These are phyloP conservation scores for Nematostella vectensis DNA, from an alignment of 92 coral and sea anemone species.

Conservation along the genomic window DNA sequence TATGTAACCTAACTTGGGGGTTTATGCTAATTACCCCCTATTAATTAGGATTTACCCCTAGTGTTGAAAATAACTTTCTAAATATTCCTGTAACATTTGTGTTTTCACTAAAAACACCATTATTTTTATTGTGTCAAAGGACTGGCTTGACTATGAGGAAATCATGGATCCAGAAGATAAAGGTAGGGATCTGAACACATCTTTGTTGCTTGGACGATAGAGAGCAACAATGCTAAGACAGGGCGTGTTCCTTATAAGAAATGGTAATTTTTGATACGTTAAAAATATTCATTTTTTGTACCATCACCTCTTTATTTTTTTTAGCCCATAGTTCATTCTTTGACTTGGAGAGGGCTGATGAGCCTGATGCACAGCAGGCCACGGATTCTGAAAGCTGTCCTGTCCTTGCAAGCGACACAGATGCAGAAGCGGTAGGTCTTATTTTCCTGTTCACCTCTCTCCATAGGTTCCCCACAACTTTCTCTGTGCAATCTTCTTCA, in stretches of 20 bases:
- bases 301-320: neutral
- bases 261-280: no score
- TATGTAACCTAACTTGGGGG: no score
- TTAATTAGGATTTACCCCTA: no score
- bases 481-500: no score
- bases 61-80: no score
- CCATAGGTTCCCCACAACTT: no score
- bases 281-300: no score
- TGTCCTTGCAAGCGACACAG: constrained; percentile 59
- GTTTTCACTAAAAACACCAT: no score
- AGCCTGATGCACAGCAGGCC: constrained; percentile 21
- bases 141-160: constrained; percentile 93
- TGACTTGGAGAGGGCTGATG: constrained; percentile 50
- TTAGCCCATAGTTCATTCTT: constrained; percentile 92
- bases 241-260: neutral
- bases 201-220: neutral
- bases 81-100: no score
- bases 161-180: constrained; percentile 92
- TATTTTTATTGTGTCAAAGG: no score
- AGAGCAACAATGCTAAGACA: neutral
- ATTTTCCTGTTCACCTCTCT: neutral
- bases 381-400: constrained; percentile 70
- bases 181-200: constrained; percentile 34
- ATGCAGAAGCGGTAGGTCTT: constrained; percentile 61
- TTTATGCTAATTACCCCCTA: no score